A percentile compares a stretch with the other conserved stretches of the same genome.
phyloP scores from a whole-genome alignment of 2,888 invertebrate species.

The Synergus gifuensis region DNA sequence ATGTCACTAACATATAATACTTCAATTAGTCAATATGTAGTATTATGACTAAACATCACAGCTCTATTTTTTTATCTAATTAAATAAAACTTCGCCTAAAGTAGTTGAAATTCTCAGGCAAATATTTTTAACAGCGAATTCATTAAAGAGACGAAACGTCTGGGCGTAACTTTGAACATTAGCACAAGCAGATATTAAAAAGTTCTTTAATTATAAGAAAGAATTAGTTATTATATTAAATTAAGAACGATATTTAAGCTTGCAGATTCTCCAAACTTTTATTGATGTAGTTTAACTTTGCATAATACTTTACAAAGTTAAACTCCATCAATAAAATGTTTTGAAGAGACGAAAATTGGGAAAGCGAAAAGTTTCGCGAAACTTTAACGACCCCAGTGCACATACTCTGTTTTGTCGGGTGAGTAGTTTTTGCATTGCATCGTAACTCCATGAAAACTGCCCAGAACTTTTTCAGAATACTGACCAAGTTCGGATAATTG shows the following conservation, averaged over 20 bases:
- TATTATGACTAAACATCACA: not conserved
- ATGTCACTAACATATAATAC: not conserved
- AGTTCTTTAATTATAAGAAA: not conserved
- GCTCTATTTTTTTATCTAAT: not conserved
- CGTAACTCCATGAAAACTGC: not conserved
- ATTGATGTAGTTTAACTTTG: conserved; percentile 21
- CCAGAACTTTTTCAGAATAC: conserved; percentile 4
- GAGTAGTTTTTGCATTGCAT: conserved; percentile 33
- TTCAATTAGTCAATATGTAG: not conserved
- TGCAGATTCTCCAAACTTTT: conserved; percentile 14
- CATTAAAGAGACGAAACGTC: not conserved
- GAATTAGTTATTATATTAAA: not conserved
- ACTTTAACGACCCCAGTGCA: conserved; percentile 1
- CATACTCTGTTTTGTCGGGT: conserved; percentile 12
- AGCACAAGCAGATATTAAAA: not conserved
- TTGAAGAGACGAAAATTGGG: conserved; percentile 33
- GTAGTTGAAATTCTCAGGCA: not conserved
- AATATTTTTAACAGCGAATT: too few species aligned
- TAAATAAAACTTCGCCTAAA: not conserved
- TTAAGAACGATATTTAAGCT: conserved; percentile 13
- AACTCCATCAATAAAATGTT: conserved; percentile 39
- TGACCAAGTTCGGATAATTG: not conserved
- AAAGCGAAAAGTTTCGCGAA: conserved; percentile 11
- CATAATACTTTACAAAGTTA: conserved; percentile 11
- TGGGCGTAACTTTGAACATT: not conserved